Base-by-base conservation (phyloP, 2,888 invertebrate genomes). In the Lepidochitona cinerea region DNA sequence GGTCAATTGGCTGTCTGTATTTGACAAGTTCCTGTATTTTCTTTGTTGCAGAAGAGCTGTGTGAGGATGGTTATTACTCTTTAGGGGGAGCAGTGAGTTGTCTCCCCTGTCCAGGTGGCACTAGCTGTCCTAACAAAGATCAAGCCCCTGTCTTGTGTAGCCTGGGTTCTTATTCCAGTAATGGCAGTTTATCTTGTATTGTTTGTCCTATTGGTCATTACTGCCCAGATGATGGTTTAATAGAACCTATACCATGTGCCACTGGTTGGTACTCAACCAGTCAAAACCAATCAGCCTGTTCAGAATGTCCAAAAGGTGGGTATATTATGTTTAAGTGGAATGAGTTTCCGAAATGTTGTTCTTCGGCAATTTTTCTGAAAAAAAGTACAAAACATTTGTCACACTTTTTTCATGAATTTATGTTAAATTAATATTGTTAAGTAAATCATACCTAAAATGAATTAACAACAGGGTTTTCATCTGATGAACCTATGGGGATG, bases 101-200 rank as follows among this genome's bases (percentile, higher is more conserved):
- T 74, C 76, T 84, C 0, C 80, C 85, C 0, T 89, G 89, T 74
- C 88, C 87, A 0, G 81, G 84, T 3, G 89, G 89, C 0, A 79
- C 81, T 72, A 70, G 80, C 49, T 89, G 89, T 79, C 23, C 81
- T 0, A 66, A 77, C 64, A 71, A 74, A 18, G 59, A 77, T 18
- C 69, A 41, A 0, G 32, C 26, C 23, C 84, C 84, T 7, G 76
- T 76, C 18, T 33, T 75, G 23, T 85, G 84, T 79, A 37, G 70
- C 5, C 80, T 81, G 35, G 85, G 86, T 23, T 81, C 78, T 35
- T 85, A 84, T 70, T 78, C 84, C 37, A 65, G 75, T 41, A 82
- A 81, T 54, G 67, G 74, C 29, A 81, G 80, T 37, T 69, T 68
- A 6, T 26, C 70, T 14, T 88, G 88, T 72, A 76, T 76, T 0